Conservation (phyloP, 2,797 vertebrate genomes). For the Paratrypauchen microcephalus region DNA sequence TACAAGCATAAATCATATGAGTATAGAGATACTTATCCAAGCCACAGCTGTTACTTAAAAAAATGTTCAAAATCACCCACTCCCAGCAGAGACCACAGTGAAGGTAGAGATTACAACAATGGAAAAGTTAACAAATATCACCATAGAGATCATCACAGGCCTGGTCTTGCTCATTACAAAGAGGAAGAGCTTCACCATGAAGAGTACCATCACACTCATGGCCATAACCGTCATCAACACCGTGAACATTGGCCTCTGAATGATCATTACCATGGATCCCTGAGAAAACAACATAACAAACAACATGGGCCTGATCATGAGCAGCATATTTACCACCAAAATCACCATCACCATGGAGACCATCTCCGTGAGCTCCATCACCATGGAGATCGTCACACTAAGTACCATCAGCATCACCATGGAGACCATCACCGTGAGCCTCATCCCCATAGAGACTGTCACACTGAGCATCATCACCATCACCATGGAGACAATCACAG, state of each 20-base stretch:
- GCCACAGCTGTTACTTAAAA: slow-evolving; percentile 12
- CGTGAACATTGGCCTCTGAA: slow-evolving; percentile 9
- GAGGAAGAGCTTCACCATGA: slow-evolving; percentile 1
- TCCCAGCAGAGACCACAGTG: slow-evolving; percentile 26
- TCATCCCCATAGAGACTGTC: slow-evolving; percentile 8
- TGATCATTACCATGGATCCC: not conserved
- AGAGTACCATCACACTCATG: not conserved
- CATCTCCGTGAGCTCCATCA: not conserved
- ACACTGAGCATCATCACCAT: not conserved
- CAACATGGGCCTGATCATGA: slow-evolving; percentile 11
- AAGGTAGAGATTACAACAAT: slow-evolving; percentile 13
- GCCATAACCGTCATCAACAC: slow-evolving; percentile 2
- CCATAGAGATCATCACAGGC: slow-evolving; percentile 17
- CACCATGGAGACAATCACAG: too few species aligned
- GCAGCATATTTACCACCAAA: not conserved
- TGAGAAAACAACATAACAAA: slow-evolving; percentile 1
- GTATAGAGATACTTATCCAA: slow-evolving; percentile 14
- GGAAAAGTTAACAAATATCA: not conserved
- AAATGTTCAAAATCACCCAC: slow-evolving; percentile 11
- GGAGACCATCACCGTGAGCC: slow-evolving; percentile 1
- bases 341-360: slow-evolving; percentile 12
- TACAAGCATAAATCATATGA: slow-evolving; percentile 10
- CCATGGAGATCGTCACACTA: slow-evolving; percentile 8
- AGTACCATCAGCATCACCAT: slow-evolving; percentile 4
- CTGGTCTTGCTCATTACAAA: slow-evolving; percentile 1